Evolutionary conservation across 2,888 invertebrate genomes (phyloP).

Genomic region (Drosophila flavopinicola): DNA sequence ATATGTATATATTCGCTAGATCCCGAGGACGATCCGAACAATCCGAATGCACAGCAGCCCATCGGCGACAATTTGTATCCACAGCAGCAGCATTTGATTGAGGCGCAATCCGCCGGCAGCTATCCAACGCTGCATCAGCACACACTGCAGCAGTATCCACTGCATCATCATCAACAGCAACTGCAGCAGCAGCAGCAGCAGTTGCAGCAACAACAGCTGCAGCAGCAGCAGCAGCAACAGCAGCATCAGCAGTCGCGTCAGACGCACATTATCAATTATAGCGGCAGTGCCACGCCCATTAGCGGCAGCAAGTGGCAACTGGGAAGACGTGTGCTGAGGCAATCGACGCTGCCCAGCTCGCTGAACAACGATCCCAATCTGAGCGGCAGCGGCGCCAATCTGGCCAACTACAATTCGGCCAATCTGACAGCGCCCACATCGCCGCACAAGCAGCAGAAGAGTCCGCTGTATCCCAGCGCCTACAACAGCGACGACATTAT

Average conservation of each 20-base stretch:
- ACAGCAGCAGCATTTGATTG: slow-evolving; percentile 86
- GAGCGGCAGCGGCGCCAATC: slow-evolving; percentile 78
- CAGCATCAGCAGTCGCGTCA: slow-evolving; percentile 54
- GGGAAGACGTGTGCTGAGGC: slow-evolving; percentile 82
- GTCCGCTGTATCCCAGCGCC: slow-evolving; percentile 79
- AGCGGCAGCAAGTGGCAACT: slow-evolving; percentile 78
- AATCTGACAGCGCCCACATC: slow-evolving; percentile 83
- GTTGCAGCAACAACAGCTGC: slow-evolving; percentile 47
- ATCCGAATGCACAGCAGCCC: slow-evolving; percentile 72
- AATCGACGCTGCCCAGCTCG: slow-evolving; percentile 83
- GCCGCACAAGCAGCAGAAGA: slow-evolving; percentile 82
- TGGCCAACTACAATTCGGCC: slow-evolving; percentile 80
- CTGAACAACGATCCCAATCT: slow-evolving; percentile 79
- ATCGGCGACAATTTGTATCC: slow-evolving; percentile 85
- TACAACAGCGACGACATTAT: slow-evolving; percentile 81
- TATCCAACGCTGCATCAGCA: slow-evolving; percentile 79
- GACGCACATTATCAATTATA: slow-evolving; percentile 65
- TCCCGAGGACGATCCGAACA: slow-evolving; percentile 83
- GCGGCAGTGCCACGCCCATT: slow-evolving; percentile 78
- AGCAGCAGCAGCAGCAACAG: slow-evolving; percentile 51
- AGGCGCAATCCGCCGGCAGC: slow-evolving; percentile 84
- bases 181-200: slow-evolving; percentile 55
- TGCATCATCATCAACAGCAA: slow-evolving; percentile 47
- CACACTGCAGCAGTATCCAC: slow-evolving; percentile 48
- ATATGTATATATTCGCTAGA: slow-evolving; percentile 51